Base-by-base conservation (phyloP, 1,140 invertebrate species). In the Nasonia longicornis region DNA sequence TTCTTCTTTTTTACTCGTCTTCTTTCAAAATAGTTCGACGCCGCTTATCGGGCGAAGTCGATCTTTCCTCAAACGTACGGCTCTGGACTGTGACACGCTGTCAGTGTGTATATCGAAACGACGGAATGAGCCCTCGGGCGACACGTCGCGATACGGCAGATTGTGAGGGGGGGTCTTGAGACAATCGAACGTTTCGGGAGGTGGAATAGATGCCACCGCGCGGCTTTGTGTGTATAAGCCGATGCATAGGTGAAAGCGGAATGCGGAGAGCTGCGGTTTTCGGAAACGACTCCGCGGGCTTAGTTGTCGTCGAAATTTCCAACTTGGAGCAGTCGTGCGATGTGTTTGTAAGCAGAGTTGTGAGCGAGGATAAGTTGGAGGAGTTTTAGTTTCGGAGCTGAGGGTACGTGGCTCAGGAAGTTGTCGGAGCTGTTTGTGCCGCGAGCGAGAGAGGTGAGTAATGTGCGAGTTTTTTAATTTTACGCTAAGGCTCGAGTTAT, bases 171-270 rank as follows among this genome's bases (percentile, higher is more conserved):
- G 22, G 63, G 63, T 12, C 20, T 70, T 11, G 66, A 69, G 70
- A 78, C 35, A 52, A 58, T n/a, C 58, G 22, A 22, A 63, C 11
- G 29, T 0, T 31, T 58, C 31, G 31, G 31, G 31, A 35, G 31
- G 3, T 20, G 52, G n/a, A 73, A 7, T 2, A 58, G 52, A 58
- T 48, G 77, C n/a, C 67, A 26, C 22, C 20, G 31, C 14, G 12
- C 14, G 12, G 20, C 31, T n/a, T 10, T 20, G 38, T 29, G 1
- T 26, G 42, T n/a, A 11, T 52, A 26, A 10, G 4, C 52, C 31
- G 31, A 45, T 72, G 52, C 10, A 16, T 63, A 74, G 64, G 79
- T 80, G 79, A 80, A 80, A 80, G 79, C 35, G 31, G 14, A 35
- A 42, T 58, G 52, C 38, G 45, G 12, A 12, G 58, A 20, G 31